Conservation (phyloP, 2,113 vertebrate species). For the Sturnira hondurensis region DNA sequence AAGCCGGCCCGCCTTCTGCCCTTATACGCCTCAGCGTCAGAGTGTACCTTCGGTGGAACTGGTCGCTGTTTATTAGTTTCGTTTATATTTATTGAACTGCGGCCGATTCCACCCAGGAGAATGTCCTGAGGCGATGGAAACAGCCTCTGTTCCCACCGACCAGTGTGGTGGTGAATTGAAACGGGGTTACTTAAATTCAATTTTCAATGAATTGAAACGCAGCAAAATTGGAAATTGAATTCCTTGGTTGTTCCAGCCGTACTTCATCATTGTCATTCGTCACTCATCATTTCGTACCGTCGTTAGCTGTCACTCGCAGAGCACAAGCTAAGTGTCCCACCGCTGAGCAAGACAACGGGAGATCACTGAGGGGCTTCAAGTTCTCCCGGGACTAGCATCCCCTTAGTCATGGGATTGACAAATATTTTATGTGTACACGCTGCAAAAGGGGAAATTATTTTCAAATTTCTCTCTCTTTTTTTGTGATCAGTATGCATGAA, state of each 20-base stretch:
- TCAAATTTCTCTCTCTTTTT: background rate
- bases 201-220: background rate
- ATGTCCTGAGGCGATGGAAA: background rate
- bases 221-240: background rate
- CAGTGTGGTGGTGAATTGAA: background rate
- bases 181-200: background rate
- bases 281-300: background rate
- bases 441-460: background rate
- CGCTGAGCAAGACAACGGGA: background rate
- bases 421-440: background rate
- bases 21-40: background rate
- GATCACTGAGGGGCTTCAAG: background rate
- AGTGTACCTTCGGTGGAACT: background rate
- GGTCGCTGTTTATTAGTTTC: background rate
- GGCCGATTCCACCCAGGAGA: background rate
- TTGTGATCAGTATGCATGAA: background rate
- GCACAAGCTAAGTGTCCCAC: fast-evolving
- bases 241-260: background rate
- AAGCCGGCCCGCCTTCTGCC: background rate
- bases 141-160: background rate
- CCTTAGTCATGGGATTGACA: background rate
- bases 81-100: background rate
- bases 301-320: fast-evolving
- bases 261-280: too few relatives aligned
- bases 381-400: background rate